Evolutionary conservation across 2,888 invertebrate species (phyloP).

Genomic region (Dicycla oo): DNA sequence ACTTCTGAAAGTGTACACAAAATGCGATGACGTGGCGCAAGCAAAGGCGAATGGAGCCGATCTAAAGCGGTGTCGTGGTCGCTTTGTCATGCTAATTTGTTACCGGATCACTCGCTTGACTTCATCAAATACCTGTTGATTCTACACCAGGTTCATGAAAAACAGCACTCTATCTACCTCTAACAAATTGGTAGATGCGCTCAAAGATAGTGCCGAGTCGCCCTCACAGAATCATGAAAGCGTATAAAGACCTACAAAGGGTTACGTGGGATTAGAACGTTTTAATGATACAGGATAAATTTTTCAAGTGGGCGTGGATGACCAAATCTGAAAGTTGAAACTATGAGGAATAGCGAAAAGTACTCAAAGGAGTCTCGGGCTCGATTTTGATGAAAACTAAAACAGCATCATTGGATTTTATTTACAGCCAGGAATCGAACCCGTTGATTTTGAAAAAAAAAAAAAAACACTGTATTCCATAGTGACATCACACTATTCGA

Average conservation of each 20-base stretch:
- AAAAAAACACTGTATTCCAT: too few species aligned
- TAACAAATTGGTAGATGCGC: slow-evolving; percentile 44
- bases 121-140: slow-evolving; percentile 74
- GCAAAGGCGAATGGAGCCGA: slow-evolving; percentile 54
- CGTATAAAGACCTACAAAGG: slow-evolving; percentile 32
- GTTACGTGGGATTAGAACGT: slow-evolving; percentile 29
- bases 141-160: slow-evolving; percentile 45
- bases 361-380: too few species aligned
- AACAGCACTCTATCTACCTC: slow-evolving; percentile 35
- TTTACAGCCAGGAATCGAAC: too few species aligned
- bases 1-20: slow-evolving; percentile 49
- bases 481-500: too few species aligned
- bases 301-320: too few species aligned
- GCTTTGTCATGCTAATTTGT: slow-evolving; percentile 79
- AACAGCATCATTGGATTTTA: too few species aligned
- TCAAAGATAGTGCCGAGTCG: slow-evolving; percentile 32
- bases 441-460: too few species aligned
- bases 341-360: too few species aligned
- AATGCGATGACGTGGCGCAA: slow-evolving; percentile 61
- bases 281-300: too few species aligned
- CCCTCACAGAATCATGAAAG: slow-evolving; percentile 17
- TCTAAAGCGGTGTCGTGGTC: slow-evolving; percentile 61
- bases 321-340: too few species aligned
- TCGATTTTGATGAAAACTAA: too few species aligned
- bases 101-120: slow-evolving; percentile 69